phyloP scores from a whole-genome alignment of 2,113 vertebrate species.

The Chrysochloris asiatica region DNA sequence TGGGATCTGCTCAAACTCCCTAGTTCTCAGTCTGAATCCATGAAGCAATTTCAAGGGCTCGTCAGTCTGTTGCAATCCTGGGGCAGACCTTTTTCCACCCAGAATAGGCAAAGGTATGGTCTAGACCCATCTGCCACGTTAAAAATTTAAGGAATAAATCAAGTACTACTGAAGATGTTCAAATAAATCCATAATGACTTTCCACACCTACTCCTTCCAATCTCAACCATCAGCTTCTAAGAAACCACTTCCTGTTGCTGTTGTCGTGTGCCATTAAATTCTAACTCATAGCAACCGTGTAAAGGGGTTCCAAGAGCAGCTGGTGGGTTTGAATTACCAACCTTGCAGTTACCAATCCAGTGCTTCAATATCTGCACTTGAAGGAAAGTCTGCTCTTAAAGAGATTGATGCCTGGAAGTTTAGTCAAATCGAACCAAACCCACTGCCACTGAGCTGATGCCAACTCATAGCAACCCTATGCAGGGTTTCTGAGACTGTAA shows the following conservation, averaged over 20 bases:
- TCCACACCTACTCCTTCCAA: neutral
- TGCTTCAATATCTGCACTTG: neutral
- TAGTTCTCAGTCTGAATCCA: neutral
- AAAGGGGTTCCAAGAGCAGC: no score
- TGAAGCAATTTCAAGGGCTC: no score
- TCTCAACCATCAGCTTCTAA: neutral
- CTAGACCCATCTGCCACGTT: neutral
- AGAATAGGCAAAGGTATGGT: neutral
- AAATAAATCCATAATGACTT: neutral
- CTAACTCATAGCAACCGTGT: no score
- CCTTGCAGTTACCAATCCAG: no score
- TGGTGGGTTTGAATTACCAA: no score
- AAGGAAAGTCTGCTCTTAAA: neutral
- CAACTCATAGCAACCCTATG: no score
- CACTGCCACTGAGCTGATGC: no score
- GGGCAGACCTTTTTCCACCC: neutral
- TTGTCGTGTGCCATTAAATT: no score
- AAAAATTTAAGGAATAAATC: neutral
- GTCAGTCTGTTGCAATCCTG: neutral
- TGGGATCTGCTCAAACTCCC: neutral
- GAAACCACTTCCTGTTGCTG: neutral
- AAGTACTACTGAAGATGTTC: neutral
- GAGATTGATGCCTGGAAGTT: neutral
- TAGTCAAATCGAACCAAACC: neutral
- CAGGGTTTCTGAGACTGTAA: no score